Evolutionary conservation across 2,888 invertebrate species (phyloP), one percentile per base, ranked within the genome.

Genomic region (Drosophila falleni): DNA sequence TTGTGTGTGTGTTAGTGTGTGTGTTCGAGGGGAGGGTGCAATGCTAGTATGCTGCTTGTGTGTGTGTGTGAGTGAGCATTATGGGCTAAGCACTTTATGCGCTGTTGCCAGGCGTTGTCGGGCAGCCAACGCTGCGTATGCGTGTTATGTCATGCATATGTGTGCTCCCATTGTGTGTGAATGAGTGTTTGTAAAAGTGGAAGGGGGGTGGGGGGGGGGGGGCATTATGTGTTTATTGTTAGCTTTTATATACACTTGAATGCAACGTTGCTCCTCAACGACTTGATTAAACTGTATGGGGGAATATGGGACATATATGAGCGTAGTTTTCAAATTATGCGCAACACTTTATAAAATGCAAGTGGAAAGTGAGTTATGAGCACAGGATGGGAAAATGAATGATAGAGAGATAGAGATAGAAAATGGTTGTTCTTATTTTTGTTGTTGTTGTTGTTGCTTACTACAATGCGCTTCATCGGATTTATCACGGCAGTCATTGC

Each of bases 381-480:
- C 46, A 55, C 15, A 46, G 37, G 37, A 35, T 35, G 16, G 61
- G 10, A 23, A 46, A 23, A 46, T 16, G 26, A 61, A 60, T 64
- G 46, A 72, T 46, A 42, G 41, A 46, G 4, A 37, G 39, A 37
- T 13, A 10, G 31, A 10, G 31, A n/a, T 15, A 65, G 61, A 35
- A 51, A 62, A 42, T 50, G 35, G 44, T 50, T 35, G 2, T 29
- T 33, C 11, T 55, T 37, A 11, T 19, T 35, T 16, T 19, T 8
- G 33, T 56, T 39, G 35, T 53, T 9, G n/a, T 62, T 46, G 19
- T 65, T 23, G 55, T 62, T 68, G 87, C 92, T 95, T 94, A 95
- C 95, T 94, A 89, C 96, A 96, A 85, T 94, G 93, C 80, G 93
- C 93, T 93, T 96, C 96, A 90, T 96, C 96, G 73, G 94, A 94